These are phyloP conservation scores for Bombus confusus DNA, from an alignment of 1,140 invertebrate species.

Conservation along the genomic window DNA sequence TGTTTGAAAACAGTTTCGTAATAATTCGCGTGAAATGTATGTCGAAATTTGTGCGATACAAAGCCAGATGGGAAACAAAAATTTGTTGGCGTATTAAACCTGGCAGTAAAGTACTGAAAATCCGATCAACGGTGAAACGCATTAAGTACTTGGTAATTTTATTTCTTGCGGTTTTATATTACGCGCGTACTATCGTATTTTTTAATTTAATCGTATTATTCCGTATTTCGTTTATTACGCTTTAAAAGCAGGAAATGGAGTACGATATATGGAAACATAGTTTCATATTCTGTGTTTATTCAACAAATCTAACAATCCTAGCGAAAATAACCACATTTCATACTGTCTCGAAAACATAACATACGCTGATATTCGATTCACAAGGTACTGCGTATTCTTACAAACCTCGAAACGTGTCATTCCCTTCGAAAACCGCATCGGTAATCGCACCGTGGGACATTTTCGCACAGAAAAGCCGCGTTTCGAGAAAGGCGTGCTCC, in stretches of 20 bases:
- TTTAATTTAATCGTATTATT: not conserved
- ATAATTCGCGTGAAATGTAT: too few species aligned
- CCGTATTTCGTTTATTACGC: not conserved
- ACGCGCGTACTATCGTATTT: not conserved
- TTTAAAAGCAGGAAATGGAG: not conserved
- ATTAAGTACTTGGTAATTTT: not conserved
- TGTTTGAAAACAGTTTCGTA: too few species aligned
- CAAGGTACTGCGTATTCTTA: not conserved
- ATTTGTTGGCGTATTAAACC: not conserved
- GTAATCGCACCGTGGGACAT: not conserved
- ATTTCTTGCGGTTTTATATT: conserved; percentile 2
- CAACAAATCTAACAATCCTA: not conserved
- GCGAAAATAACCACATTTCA: too few species aligned
- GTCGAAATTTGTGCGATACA: not conserved
- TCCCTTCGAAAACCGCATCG: not conserved
- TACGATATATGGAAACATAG: not conserved
- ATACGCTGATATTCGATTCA: not conserved
- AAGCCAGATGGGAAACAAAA: not conserved
- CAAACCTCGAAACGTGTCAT: not conserved
- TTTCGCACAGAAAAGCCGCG: not conserved
- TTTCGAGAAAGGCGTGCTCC: not conserved
- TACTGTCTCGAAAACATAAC: not conserved
- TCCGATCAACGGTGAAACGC: not conserved
- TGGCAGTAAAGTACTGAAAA: not conserved
- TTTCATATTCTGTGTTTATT: not conserved